A percentile compares a stretch with the other conserved stretches of the same genome.
phyloP scores from a whole-genome alignment of 2,797 vertebrate species.

The Thripadectes ignobilis region DNA sequence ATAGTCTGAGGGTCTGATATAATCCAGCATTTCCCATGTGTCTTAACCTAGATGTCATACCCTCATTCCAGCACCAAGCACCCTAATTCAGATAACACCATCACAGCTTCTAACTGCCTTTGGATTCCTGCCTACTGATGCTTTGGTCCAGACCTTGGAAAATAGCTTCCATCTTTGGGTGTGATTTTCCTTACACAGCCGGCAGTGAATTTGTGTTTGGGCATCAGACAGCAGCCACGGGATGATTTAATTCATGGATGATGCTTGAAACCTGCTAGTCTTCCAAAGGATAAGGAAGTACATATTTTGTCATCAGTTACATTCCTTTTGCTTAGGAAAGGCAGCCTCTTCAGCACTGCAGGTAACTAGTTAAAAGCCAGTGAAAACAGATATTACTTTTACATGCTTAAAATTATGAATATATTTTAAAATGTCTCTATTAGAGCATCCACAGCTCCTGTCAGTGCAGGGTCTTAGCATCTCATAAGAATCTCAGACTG shows the following conservation, averaged over 20 bases:
- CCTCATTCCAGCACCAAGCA: accelerated
- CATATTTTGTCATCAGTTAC: background rate
- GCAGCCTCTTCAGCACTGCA: background rate
- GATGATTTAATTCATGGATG: background rate
- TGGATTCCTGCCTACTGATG: background rate
- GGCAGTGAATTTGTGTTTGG: background rate
- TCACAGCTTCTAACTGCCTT: background rate
- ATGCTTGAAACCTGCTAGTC: background rate
- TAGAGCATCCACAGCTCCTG: background rate
- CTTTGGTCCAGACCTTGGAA: background rate
- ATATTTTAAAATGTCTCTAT: background rate
- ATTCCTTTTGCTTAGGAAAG: background rate
- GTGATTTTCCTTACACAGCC: background rate
- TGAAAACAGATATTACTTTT: background rate
- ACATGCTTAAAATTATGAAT: background rate
- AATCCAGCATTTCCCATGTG: background rate
- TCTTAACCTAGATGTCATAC: background rate
- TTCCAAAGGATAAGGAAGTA: background rate
- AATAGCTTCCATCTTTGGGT: background rate
- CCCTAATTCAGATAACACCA: background rate
- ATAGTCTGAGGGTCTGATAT: background rate
- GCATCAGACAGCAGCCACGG: background rate
- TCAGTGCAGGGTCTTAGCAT: background rate
- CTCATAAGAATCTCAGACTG: background rate
- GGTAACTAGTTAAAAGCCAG: background rate